These are phyloP conservation scores for Micrasema minimum DNA, from an alignment of 1,140 invertebrate species.

Conservation along the genomic window DNA sequence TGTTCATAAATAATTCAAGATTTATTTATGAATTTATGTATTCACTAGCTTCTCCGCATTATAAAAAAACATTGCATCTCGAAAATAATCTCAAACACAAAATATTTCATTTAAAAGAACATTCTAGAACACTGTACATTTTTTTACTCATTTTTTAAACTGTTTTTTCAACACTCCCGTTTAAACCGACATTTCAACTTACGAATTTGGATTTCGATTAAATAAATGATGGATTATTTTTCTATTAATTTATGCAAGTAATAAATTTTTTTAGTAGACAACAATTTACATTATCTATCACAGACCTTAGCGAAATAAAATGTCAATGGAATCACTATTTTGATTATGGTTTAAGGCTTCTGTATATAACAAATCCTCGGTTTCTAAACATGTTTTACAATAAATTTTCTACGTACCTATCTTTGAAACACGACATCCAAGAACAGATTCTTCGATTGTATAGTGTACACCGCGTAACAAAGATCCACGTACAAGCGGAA, in stretches of 20 bases:
- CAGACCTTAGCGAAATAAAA: background rate
- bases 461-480: background rate
- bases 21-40: slow-evolving; percentile 3
- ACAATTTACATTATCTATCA: slow-evolving; percentile 13
- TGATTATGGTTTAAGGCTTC: slow-evolving; percentile 44
- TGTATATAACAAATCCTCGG: background rate
- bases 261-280: slow-evolving; percentile 23
- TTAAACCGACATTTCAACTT: slow-evolving; percentile 2
- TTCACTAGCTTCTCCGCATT: too few species aligned
- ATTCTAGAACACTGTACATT: too few species aligned
- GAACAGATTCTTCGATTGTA: background rate
- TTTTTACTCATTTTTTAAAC: too few species aligned
- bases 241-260: slow-evolving; percentile 3
- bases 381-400: background rate
- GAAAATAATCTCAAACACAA: too few species aligned
- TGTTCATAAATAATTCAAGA: background rate
- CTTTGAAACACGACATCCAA: background rate
- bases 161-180: too few species aligned
- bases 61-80: too few species aligned
- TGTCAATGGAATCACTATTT: slow-evolving; percentile 48
- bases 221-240: background rate
- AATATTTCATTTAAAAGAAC: too few species aligned
- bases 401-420: background rate
- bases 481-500: too few species aligned
- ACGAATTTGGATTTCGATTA: too few species aligned